A percentile compares a stretch with the other conserved stretches of the same genome.
Evolutionary conservation across 2,797 vertebrate genomes (phyloP).

Genomic region (Tapirus indicus): DNA sequence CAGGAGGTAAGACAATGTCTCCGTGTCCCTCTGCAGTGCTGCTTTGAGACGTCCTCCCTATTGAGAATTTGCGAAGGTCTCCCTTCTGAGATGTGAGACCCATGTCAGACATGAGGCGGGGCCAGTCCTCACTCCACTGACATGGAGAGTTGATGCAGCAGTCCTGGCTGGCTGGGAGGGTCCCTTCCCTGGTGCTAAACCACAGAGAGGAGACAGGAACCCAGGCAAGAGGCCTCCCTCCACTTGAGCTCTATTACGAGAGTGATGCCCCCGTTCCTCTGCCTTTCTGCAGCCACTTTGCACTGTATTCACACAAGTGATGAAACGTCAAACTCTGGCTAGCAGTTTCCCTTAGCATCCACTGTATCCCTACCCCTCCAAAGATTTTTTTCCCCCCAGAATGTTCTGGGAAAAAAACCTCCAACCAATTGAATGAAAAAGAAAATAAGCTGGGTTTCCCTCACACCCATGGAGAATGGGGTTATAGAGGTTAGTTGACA

Average conservation of each 20-base stretch:
- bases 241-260: background rate
- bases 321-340: background rate
- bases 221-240: background rate
- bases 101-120: background rate
- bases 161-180: background rate
- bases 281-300: background rate
- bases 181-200: background rate
- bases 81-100: background rate
- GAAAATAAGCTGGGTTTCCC: background rate
- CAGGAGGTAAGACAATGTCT: background rate
- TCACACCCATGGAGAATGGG: background rate
- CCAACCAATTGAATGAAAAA: background rate
- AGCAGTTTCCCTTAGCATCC: background rate
- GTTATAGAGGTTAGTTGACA: background rate
- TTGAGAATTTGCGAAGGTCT: background rate
- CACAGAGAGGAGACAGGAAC: background rate
- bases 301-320: background rate
- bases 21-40: background rate
- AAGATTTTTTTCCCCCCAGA: background rate
- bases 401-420: background rate
- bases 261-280: background rate
- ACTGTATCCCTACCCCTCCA: fast-evolving
- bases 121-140: background rate
- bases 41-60: background rate
- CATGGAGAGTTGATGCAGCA: background rate